Evolutionary conservation across 2,888 invertebrate genomes (phyloP).

Genomic region (Rhimphoctona megacephalus): DNA sequence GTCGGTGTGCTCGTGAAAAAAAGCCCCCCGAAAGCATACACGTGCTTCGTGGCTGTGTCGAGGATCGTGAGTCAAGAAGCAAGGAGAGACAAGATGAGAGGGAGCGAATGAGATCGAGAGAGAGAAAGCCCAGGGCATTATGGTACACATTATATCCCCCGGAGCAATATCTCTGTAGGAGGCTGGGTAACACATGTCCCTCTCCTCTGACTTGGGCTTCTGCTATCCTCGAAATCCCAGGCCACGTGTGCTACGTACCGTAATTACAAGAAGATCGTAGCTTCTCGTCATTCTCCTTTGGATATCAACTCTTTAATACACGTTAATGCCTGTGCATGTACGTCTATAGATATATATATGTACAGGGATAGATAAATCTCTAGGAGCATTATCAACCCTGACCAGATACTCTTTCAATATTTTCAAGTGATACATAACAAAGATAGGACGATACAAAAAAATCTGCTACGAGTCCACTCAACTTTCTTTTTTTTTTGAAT

Average conservation of each 20-base stretch:
- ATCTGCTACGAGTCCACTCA: conserved; percentile 1
- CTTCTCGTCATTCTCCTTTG: neutral
- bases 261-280: conserved; percentile 33
- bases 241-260: conserved; percentile 81
- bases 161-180: conserved; percentile 81
- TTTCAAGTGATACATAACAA: conserved; percentile 13
- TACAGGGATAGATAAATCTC: neutral
- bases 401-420: conserved; percentile 8
- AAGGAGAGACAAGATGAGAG: conserved; percentile 5
- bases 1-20: conserved; percentile 4
- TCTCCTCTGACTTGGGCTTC: conserved; percentile 70
- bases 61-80: conserved; percentile 30
- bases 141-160: conserved; percentile 63
- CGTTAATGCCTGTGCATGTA: neutral
- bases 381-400: conserved; percentile 6
- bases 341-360: neutral
- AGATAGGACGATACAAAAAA: conserved; percentile 31
- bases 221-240: conserved; percentile 48
- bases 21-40: conserved; percentile 39
- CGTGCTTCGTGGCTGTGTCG: conserved; percentile 34
- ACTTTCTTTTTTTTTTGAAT: neutral
- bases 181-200: conserved; percentile 83
- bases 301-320: conserved; percentile 12
- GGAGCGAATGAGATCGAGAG: conserved; percentile 18
- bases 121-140: conserved; percentile 27